Percentiles rank a stretch among this genome's conserved stretches.
These are phyloP conservation scores for Phoxinus dragarum DNA, from an alignment of 2,797 vertebrate genomes.

Conservation along the genomic window DNA sequence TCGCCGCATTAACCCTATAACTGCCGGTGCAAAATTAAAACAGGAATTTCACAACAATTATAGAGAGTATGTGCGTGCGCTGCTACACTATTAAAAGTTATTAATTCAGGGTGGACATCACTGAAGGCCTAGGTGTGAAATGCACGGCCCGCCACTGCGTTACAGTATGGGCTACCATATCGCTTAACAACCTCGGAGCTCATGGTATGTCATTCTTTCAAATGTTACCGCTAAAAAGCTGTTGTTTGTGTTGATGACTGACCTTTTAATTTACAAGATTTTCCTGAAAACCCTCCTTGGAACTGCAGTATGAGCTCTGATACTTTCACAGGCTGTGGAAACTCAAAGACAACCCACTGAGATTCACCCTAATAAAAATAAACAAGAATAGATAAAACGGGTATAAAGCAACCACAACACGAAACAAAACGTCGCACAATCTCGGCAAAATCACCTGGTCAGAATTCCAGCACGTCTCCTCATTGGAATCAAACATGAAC, in stretches of 20 bases:
- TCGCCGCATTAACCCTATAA: too few species aligned
- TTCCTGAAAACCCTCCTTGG: conserved; percentile 95
- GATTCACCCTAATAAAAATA: conserved; percentile 78
- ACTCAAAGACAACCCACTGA: conserved; percentile 92
- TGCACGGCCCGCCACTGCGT: too few species aligned
- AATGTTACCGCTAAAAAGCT: not conserved
- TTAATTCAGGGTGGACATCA: too few species aligned
- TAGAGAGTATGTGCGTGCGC: too few species aligned
- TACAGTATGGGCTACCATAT: too few species aligned
- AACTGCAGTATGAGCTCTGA: conserved; percentile 89
- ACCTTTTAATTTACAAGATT: conserved; percentile 87
- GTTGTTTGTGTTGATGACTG: conserved; percentile 33
- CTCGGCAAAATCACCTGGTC: conserved; percentile 82
- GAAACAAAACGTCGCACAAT: too few species aligned
- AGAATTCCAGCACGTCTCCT: conserved; percentile 97
- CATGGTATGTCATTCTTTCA: not conserved
- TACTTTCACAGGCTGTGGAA: conserved; percentile 81
- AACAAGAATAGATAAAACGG: not conserved
- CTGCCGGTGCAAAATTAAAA: too few species aligned
- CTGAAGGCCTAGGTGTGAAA: too few species aligned
- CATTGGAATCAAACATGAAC: conserved; percentile 88
- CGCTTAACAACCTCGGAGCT: not conserved
- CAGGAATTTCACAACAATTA: too few species aligned
- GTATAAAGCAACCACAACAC: not conserved
- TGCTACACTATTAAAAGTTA: too few species aligned